Base-by-base conservation (phyloP, 2,888 invertebrate genomes). In the Celastrina argiolus region DNA sequence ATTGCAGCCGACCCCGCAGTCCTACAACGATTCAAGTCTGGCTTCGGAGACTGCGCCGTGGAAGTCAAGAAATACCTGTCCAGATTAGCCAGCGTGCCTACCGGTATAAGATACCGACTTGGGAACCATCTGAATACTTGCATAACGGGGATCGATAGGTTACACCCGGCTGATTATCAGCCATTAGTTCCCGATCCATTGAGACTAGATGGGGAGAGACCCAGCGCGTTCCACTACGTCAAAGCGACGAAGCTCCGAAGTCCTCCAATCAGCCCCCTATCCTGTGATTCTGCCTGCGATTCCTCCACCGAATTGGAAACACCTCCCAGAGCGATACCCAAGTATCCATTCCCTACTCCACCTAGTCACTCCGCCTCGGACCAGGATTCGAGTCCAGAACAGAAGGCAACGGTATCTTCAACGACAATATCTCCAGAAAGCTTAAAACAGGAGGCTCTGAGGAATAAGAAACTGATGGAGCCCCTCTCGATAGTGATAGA, bases 31-130 rank as follows among this genome's bases (percentile, higher is more conserved):
- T 97, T 97, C 90, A 94, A 96, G 71, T 93, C 96, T 28, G 97
- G 97, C 72, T 97, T 97, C 88, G 94, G 95, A 66, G 97, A 97
- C 83, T 97, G 97, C 81, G 97, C 96, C 22, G 94, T 94, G 18
- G 97, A 97, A 88, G 96, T 96, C 41, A 93, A 94, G 68, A 89
- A 94, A 74, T 95, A 94, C 85, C 93, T 95, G 59, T 92, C 92
- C 34, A 88, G 94, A 71, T 82, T 94, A 45, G 95, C 95, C 69
- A 94, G 93, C 75, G 93, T 94, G 8, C 92, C 75, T 74, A 92
- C 78, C 75, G 91, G 87, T 2, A 72, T 95, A 2, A 88, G 94
- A 65, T 93, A 94, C 72, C 88, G 95, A n/a, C 87, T 95, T 4
- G 92, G 93, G 42, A 92, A 92, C 65, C 95, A 95, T 78, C 85